Evolutionary conservation across 2,888 invertebrate genomes (phyloP).

Genomic region (Erebia epiphron): DNA sequence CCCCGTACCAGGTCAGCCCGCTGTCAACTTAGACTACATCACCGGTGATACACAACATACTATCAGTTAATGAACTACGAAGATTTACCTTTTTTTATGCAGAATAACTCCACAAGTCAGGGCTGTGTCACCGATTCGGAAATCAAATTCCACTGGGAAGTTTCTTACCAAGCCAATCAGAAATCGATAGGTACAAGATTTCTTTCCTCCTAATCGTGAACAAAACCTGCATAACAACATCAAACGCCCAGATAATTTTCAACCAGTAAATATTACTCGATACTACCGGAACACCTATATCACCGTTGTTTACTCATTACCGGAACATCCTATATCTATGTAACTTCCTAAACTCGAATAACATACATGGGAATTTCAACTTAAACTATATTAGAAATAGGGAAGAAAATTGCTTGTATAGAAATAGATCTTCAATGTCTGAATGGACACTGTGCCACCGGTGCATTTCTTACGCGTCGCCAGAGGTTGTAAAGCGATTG

Average conservation of each 20-base stretch:
- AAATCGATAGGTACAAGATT: too few species aligned
- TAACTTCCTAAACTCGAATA: neutral
- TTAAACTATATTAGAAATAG: neutral
- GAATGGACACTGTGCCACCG: constrained; percentile 25
- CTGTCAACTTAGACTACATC: too few species aligned
- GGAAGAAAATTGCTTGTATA: constrained; percentile 17
- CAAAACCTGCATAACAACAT: neutral
- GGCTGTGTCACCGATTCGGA: too few species aligned
- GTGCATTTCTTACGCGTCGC: constrained; percentile 42
- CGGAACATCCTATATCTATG: constrained; percentile 23
- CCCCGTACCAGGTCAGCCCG: too few species aligned
- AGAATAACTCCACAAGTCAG: too few species aligned
- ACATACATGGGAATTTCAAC: constrained; percentile 7
- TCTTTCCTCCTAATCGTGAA: neutral
- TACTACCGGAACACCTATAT: constrained; percentile 34
- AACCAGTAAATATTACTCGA: neutral
- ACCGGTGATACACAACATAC: too few species aligned
- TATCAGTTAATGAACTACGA: too few species aligned
- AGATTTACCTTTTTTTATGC: too few species aligned
- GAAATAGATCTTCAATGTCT: constrained; percentile 1
- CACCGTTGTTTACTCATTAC: constrained; percentile 29
- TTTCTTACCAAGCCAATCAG: neutral
- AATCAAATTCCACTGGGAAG: too few species aligned
- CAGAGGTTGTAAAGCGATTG: constrained; percentile 62
- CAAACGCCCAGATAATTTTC: neutral